Evolutionary conservation across 2,888 invertebrate genomes (phyloP), one percentile per base, ranked within the genome.

Genomic region (Scotopteryx bipunctaria): DNA sequence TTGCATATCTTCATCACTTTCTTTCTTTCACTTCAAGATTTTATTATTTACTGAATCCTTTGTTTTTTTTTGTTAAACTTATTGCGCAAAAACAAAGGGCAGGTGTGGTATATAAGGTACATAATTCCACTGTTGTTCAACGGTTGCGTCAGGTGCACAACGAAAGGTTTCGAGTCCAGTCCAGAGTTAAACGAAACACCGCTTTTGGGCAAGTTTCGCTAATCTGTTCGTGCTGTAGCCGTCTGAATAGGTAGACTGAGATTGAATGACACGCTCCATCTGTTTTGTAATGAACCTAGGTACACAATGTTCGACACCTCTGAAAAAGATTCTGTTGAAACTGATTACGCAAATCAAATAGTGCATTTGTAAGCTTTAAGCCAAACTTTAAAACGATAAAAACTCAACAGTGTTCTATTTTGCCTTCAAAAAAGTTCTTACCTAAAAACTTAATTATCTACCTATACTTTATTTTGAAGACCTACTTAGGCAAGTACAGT

Each of bases 211-310:
- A 52, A 52, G 54, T 55, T 59, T 57, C 44, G 42, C 17, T 41
- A 48, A 50, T 42, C 43, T 23, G 47, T 53, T 59, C 57, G 49
- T 57, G 55, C 47, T 29, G 29, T 36, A 25, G 11, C 25, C 21
- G 36, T 45, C 44, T 54, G 44, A 45, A 47, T 55, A 50, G 31
- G 41, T 46, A 54, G n/a, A 63, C 50, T 44, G 59, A 63, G 65
- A 71, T 68, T 63, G 55, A 71, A 65, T 64, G 69, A 67, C 57
- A 68, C 66, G 66, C 64, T 76, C 65, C 61, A 69, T 74, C 71
- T 73, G 57, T 64, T 73, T 67, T 73, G 72, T 73, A 57, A 66
- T 61, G 53, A 61, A 58, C 53, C 63, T 63, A 33, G 14, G 16
- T 17, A 36, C 23, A 43, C 42, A 68, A 67, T 67, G 64, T 55